Percentiles rank a stretch among this genome's conserved stretches.
These are phyloP conservation scores for Diplazon laetatorius DNA, from an alignment of 2,888 invertebrate genomes.

Conservation along the genomic window DNA sequence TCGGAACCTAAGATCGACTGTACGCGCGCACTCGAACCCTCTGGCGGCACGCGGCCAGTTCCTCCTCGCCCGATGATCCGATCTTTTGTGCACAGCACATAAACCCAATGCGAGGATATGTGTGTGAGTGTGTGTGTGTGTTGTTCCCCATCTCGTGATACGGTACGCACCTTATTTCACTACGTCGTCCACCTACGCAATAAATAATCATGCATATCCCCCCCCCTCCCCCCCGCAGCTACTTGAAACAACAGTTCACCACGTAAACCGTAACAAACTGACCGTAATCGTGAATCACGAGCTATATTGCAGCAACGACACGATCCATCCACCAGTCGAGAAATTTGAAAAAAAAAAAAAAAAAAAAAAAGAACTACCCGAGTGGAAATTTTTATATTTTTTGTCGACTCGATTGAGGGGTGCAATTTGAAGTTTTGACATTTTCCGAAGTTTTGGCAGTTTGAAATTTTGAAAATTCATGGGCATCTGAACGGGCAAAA, in stretches of 20 bases:
- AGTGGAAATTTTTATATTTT: too few relatives aligned
- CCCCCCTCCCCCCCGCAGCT: conserved; percentile 60
- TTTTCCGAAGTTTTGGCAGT: too few relatives aligned
- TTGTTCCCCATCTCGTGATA: conserved; percentile 11
- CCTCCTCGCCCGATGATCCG: conserved; percentile 74
- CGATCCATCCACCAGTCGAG: too few relatives aligned
- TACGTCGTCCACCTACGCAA: conserved; percentile 65
- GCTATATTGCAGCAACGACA: conserved; percentile 3
- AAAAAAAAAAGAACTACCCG: too few relatives aligned
- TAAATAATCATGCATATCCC: conserved; percentile 76
- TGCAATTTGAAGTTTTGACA: too few relatives aligned
- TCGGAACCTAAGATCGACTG: conserved; percentile 43
- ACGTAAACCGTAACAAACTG: conserved; percentile 74
- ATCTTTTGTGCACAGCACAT: conserved; percentile 65
- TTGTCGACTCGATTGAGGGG: too few relatives aligned
- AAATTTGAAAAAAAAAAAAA: too few relatives aligned
- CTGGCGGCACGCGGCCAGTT: conserved; percentile 58
- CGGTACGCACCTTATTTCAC: neutral
- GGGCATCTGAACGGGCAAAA: too few relatives aligned
- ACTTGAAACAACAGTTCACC: too few relatives aligned
- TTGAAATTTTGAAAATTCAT: too few relatives aligned
- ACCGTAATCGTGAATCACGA: conserved; percentile 70
- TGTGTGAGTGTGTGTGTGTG: neutral
- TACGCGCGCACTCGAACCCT: conserved; percentile 27
- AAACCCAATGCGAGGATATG: neutral